phyloP scores from a whole-genome alignment of 2,888 invertebrate genomes.

The Trichopria drosophilae region DNA sequence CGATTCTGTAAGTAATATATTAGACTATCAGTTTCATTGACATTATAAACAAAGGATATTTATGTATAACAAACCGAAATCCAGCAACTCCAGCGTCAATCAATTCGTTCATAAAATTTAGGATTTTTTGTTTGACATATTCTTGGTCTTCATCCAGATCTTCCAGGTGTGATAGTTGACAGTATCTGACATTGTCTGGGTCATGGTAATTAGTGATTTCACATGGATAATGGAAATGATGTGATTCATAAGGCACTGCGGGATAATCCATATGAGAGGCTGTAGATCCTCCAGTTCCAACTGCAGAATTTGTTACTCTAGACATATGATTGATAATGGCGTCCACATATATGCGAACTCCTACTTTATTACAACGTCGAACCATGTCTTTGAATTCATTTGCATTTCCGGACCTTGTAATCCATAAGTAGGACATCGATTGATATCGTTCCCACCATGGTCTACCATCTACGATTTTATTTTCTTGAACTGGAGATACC shows the following conservation, averaged over 20 bases:
- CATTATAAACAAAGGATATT: too few relatives aligned
- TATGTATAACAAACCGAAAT: slow-evolving; percentile 73
- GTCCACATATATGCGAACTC: slow-evolving; percentile 84
- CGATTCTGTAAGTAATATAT: slow-evolving; percentile 69
- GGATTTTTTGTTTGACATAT: slow-evolving; percentile 69
- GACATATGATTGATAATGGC: slow-evolving; percentile 88
- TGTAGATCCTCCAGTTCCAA: slow-evolving; percentile 68
- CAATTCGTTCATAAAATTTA: slow-evolving; percentile 68
- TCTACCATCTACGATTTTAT: slow-evolving; percentile 61
- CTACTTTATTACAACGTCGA: slow-evolving; percentile 74
- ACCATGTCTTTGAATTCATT: slow-evolving; percentile 76
- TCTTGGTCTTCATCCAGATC: slow-evolving; percentile 73
- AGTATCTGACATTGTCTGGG: slow-evolving; percentile 69
- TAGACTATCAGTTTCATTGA: too few relatives aligned
- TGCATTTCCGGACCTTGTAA: slow-evolving; percentile 78
- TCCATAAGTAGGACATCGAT: slow-evolving; percentile 77
- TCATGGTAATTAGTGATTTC: slow-evolving; percentile 69
- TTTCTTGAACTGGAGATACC: slow-evolving; percentile 78
- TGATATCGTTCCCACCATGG: slow-evolving; percentile 93
- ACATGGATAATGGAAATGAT: slow-evolving; percentile 76
- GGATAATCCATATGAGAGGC: slow-evolving; percentile 65
- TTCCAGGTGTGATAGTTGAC: slow-evolving; percentile 71
- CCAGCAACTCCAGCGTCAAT: slow-evolving; percentile 80
- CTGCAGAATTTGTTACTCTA: slow-evolving; percentile 43
- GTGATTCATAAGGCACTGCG: slow-evolving; percentile 67